Conservation (phyloP, 2,888 invertebrate species). For the Drosophila hawaiiensis region DNA sequence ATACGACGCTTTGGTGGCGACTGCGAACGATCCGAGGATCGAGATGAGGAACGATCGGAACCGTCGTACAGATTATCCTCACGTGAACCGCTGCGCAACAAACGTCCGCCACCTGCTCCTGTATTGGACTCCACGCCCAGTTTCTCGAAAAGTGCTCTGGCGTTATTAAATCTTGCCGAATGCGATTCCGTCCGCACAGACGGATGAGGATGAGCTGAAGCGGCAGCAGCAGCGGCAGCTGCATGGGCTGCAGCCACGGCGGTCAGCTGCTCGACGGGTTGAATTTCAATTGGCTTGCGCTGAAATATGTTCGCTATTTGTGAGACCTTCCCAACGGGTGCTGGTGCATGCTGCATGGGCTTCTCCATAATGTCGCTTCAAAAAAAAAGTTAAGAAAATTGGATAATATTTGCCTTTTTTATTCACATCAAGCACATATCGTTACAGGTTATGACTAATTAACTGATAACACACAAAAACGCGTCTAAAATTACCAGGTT, state of each 20-base stretch:
- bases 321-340: conserved; percentile 92
- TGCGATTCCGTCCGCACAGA: conserved; percentile 95
- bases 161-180: conserved; percentile 95
- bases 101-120: conserved; percentile 82
- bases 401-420: conserved; percentile 9
- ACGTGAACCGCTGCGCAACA: conserved; percentile 84
- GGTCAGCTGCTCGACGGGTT: conserved; percentile 83
- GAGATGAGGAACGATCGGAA: conserved; percentile 83
- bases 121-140: conserved; percentile 90
- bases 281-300: conserved; percentile 88
- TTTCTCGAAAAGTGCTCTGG: conserved; percentile 95
- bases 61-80: conserved; percentile 85
- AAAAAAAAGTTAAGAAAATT: neutral
- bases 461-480: conserved; percentile 10
- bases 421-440: conserved; percentile 19
- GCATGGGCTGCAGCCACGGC: conserved; percentile 83
- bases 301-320: conserved; percentile 97
- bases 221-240: conserved; percentile 81
- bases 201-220: conserved; percentile 86
- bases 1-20: conserved; percentile 84
- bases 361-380: conserved; percentile 87
- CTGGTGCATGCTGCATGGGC: conserved; percentile 85
- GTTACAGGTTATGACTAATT: conserved; percentile 45
- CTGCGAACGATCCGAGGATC: conserved; percentile 85
- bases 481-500: conserved; percentile 29